Evolutionary conservation across 2,888 invertebrate species (phyloP).

Genomic region (Clitarchus hookeri): DNA sequence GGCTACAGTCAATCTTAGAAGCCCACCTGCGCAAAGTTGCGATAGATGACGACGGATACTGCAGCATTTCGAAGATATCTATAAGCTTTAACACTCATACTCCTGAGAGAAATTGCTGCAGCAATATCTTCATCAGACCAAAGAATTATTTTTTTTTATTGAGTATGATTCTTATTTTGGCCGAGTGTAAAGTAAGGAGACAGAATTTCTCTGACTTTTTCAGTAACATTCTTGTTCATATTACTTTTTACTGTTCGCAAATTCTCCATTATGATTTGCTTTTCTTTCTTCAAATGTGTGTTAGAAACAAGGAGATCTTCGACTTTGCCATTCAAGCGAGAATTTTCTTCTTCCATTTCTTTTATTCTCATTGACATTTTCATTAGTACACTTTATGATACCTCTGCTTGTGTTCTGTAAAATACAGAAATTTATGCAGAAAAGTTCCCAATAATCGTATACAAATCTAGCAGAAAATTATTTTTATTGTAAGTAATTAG

Average conservation of each 20-base stretch:
- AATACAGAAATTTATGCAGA: no score
- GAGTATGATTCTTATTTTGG: conserved; percentile 25
- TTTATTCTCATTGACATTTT: no score
- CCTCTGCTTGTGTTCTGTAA: no score
- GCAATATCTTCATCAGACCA: conserved; percentile 28
- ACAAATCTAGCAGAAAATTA: no score
- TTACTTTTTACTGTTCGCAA: no score
- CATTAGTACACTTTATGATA: no score
- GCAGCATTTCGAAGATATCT: conserved; percentile 24
- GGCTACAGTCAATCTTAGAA: conserved; percentile 41
- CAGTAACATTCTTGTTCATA: background rate
- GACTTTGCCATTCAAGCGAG: background rate
- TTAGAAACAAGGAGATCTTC: conserved; percentile 10
- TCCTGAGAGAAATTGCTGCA: conserved; percentile 27
- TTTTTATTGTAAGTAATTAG: no score
- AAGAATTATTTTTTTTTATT: conserved; percentile 21
- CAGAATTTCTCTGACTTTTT: conserved; percentile 15
- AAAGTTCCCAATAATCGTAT: no score
- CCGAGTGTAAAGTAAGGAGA: conserved; percentile 24
- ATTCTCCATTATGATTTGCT: background rate
- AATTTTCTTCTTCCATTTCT: background rate
- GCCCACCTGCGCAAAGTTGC: conserved; percentile 44
- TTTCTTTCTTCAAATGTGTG: background rate
- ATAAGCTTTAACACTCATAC: conserved; percentile 27
- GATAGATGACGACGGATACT: conserved; percentile 28